Conservation (phyloP, 2,113 vertebrate genomes). For the Pterocles burchelli region DNA sequence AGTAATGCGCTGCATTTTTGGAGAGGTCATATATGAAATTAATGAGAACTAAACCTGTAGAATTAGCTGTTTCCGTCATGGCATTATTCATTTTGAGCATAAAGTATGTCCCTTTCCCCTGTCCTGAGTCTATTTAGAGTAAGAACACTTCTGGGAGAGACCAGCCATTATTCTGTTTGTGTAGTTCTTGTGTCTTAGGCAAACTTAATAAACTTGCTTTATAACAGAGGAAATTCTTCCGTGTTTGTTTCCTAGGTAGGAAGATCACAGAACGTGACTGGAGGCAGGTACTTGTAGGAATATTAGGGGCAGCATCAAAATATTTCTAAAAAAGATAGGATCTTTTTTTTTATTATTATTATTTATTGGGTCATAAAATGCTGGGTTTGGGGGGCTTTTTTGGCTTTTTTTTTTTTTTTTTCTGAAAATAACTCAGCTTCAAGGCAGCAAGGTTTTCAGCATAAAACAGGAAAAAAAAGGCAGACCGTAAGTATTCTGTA, state of each 20-base stretch:
- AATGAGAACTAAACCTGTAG: background rate
- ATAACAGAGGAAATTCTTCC: background rate
- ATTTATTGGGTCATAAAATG: too few relatives aligned
- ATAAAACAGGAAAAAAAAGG: background rate
- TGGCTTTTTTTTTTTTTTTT: background rate
- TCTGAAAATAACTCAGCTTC: background rate
- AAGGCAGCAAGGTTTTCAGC: background rate
- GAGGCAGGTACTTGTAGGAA: background rate
- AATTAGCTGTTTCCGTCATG: background rate
- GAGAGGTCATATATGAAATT: background rate
- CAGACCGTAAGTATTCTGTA: background rate
- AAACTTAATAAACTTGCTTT: background rate
- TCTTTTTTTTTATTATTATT: background rate
- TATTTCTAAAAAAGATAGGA: background rate
- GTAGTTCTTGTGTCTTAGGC: background rate
- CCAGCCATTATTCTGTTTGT: accelerated
- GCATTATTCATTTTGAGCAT: background rate
- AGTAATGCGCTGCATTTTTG: background rate
- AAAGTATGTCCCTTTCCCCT: background rate
- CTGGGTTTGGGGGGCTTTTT: accelerated
- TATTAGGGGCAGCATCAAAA: background rate
- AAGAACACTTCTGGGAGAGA: background rate
- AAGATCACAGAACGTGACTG: background rate
- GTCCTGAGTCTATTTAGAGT: background rate
- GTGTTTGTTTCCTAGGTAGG: accelerated